A percentile compares a stretch with the other conserved stretches of the same genome.
Evolutionary conservation across 1,140 invertebrate genomes (phyloP).

Genomic region (Pomacea maculata): DNA sequence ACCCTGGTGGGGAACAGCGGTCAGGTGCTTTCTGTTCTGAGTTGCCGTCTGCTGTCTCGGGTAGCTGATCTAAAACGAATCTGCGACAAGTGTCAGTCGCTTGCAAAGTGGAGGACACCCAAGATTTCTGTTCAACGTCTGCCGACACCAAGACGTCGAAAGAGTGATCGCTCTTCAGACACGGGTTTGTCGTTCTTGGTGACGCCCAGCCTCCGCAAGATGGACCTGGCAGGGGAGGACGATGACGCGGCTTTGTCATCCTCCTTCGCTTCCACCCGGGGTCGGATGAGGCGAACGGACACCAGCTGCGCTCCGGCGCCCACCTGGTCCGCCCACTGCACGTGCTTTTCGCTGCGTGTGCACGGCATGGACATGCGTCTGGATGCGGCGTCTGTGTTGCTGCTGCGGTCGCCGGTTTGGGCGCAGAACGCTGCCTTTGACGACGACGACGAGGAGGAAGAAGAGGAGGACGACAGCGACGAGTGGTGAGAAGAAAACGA

Average conservation of each 20-base stretch:
- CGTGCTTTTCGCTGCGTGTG: slow-evolving; percentile 7
- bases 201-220: slow-evolving; percentile 5
- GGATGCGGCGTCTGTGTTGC: neutral
- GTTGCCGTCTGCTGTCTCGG: too few species aligned
- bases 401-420: neutral
- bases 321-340: slow-evolving; percentile 19
- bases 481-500: slow-evolving; percentile 8
- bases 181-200: too few species aligned
- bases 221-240: slow-evolving; percentile 11
- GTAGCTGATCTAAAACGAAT: too few species aligned
- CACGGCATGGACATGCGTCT: slow-evolving; percentile 21
- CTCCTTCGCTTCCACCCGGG: slow-evolving; percentile 5
- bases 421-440: neutral
- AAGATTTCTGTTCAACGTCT: too few species aligned
- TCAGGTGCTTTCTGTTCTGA: too few species aligned
- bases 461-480: neutral
- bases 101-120: too few species aligned
- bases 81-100: too few species aligned
- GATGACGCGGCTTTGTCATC: slow-evolving; percentile 1
- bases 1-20: too few species aligned
- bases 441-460: neutral
- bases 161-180: too few species aligned
- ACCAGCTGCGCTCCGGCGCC: slow-evolving; percentile 12
- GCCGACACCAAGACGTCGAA: too few species aligned
- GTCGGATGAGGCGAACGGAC: slow-evolving; percentile 20